Evolutionary conservation across 2,888 invertebrate genomes (phyloP).

Genomic region (Loripinus fragilis): DNA sequence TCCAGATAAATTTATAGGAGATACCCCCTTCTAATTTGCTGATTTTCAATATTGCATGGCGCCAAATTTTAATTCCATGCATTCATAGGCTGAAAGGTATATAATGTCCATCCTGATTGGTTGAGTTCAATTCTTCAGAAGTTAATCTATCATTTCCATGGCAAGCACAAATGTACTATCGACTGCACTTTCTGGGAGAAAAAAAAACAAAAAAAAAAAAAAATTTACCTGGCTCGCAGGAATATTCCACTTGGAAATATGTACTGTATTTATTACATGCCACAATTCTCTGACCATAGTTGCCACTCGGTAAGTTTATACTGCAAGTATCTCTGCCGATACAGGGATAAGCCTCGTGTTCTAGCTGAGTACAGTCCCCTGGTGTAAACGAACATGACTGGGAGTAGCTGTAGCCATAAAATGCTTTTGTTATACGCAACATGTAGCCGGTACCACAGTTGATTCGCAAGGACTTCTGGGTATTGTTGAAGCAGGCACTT

Average conservation of each 20-base stretch:
- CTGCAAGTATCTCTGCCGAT: conserved; percentile 74
- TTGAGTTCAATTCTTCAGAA: no score
- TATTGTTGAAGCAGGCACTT: conserved; percentile 72
- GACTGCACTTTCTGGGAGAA: no score
- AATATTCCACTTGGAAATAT: conserved; percentile 81
- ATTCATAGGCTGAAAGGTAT: no score
- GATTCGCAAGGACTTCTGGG: conserved; percentile 69
- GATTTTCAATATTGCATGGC: no score
- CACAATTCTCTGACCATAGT: conserved; percentile 68
- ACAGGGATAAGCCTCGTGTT: conserved; percentile 74
- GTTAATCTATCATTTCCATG: no score
- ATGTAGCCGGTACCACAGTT: conserved; percentile 75
- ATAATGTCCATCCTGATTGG: no score
- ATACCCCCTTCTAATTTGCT: no score
- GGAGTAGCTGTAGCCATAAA: conserved; percentile 76
- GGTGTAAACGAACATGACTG: conserved; percentile 66
- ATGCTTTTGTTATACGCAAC: conserved; percentile 75
- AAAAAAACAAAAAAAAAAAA: no score
- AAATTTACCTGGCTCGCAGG: conserved; percentile 76
- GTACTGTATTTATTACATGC: conserved; percentile 74
- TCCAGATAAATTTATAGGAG: no score
- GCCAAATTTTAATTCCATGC: no score
- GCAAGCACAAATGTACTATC: no score
- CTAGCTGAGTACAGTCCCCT: conserved; percentile 74
- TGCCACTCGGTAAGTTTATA: conserved; percentile 73